These are phyloP conservation scores for Sapajus apella DNA, from an alignment of 2,113 vertebrate species.

Conservation along the genomic window DNA sequence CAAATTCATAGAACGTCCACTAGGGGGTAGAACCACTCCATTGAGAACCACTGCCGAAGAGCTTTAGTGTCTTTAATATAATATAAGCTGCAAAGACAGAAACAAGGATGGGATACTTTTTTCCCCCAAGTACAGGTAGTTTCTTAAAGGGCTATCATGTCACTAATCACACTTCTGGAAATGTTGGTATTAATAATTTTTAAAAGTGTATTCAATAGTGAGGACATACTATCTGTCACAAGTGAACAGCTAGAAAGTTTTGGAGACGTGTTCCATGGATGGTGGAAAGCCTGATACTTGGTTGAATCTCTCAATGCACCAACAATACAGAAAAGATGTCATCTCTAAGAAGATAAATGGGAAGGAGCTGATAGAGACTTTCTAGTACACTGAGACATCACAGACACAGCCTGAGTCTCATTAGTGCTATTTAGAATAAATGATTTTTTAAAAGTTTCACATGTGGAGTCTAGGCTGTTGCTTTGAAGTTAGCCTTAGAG, in stretches of 20 bases:
- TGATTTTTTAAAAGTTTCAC: not conserved
- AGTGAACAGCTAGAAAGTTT: not conserved
- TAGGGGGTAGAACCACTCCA: not conserved
- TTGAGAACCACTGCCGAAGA: not conserved
- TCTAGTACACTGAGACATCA: not conserved
- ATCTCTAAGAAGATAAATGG: not conserved
- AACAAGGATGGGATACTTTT: not conserved
- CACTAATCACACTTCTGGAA: not conserved
- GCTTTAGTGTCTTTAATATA: not conserved
- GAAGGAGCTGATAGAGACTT: not conserved
- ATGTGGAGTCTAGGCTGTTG: not conserved
- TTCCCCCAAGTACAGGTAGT: not conserved
- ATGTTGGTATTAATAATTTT: not conserved
- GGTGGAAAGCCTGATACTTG: not conserved
- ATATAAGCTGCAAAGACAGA: not conserved
- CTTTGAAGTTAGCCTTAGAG: constrained; percentile 13
- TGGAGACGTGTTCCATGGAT: not conserved
- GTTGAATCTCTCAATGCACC: not conserved
- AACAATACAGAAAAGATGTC: not conserved
- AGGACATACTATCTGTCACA: not conserved
- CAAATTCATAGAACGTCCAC: not conserved
- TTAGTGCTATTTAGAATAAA: not conserved
- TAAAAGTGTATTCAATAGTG: not conserved
- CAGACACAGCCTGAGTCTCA: not conserved
- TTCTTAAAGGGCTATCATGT: not conserved